Evolutionary conservation across 2,797 vertebrate species (phyloP), one percentile per base, ranked within the genome.

Genomic region (Artibeus jamaicensis): DNA sequence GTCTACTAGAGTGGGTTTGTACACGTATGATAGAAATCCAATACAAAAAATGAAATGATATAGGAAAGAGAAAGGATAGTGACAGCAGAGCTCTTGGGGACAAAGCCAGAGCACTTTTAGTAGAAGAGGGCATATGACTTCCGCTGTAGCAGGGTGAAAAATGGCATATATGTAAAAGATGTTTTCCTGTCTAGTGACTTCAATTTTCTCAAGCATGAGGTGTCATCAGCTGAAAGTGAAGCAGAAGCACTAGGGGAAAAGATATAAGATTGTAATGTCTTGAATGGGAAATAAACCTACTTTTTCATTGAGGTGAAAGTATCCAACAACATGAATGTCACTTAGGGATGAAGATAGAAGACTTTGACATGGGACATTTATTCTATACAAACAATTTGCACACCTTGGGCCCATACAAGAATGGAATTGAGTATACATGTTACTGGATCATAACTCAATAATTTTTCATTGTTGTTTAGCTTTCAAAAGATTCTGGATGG

Each of bases 401-500:
- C 15, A 88, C 3, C 37, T 93, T 57, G 32, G 74, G 18, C 24
- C 57, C 44, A 84, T n/a, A 34, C 4, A 11, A 93, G 96, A 96
- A 68, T 37, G 39, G 42, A 93, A 86, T 7, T 32, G 29, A 93
- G n/a, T 84, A 68, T 67, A 57, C 46, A 48, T 81, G 32, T 85
- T 91, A 73, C n/a, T 78, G 70, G 50, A 86, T 26, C 44, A 71
- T 12, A 48, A 89, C 46, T 86, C 73, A 94, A 44, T 82, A 73
- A 86, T 85, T 95, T 79, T 86, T 55, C 70, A 65, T 48, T 42
- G 94, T 68, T 74, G 53, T 68, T 89, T 94, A 78, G 68, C 48
- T 94, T 93, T 73, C 46, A 68, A 96, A 86, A 94, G 14, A 77
- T 77, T 82, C 89, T 91, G 65, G 29, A 70, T 95, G 50, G 74